Evolutionary conservation across 2,113 vertebrate species (phyloP), one percentile per base, ranked within the genome.

Genomic region (Aviceda subcristata): DNA sequence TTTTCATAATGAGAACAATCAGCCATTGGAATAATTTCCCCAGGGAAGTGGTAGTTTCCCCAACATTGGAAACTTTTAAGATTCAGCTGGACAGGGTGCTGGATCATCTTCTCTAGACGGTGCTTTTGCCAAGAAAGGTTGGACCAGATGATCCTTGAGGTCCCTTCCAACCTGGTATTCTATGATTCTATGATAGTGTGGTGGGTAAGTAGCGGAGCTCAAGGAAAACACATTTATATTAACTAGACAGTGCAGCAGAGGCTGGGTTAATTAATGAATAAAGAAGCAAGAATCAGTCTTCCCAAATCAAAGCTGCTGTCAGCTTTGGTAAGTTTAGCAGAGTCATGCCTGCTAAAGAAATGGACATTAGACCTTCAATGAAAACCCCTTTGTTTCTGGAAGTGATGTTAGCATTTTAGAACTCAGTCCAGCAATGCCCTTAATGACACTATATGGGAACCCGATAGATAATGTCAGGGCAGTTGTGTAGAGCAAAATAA

Each of bases 241-340:
- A 88, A 94, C 55, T 62, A 66, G 69, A 24, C 22, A 77, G 67
- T 88, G 69, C 62, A 96, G 77, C 63, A 88, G 75, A 93, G 53
- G 67, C 88, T 69, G 90, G 71, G 67, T 92, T 92, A 94, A 93
- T 96, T 94, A 96, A 97, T 92, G 71, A 97, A 93, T 93, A 94
- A 96, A 93, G 88, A 94, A 90, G 41, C 10, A 66, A 73, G 59
- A 90, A 83, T 93, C 72, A 88, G 50, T 90, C 90, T 94, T 92
- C 50, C 59, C 57, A 80, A 67, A 32, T 69, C 75, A 69, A 71
- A 86, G 41, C 66, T 80, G 30, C 76, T 88, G 55, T 83, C 82
- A 94, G 71, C 39, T 78, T 69, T 88, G 68, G 34, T 62, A 88
- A 86, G 41, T 15, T 71, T 51, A 92, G 63, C 45, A 67, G 36